Conservation (phyloP, 2,113 vertebrate genomes). For the Sylvietta virens region DNA sequence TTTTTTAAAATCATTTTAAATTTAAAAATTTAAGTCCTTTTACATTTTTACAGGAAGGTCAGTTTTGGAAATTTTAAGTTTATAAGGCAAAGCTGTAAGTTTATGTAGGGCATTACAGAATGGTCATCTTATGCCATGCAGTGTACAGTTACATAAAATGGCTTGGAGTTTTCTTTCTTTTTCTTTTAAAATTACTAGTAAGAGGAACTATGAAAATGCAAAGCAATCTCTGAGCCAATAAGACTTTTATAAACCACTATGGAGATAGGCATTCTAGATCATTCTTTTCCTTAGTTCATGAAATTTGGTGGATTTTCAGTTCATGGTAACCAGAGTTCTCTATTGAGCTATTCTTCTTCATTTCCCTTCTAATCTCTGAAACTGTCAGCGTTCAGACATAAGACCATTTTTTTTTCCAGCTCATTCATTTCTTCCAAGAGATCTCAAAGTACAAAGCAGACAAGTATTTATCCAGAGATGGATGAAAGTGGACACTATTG, state of each 20-base stretch:
- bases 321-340: background rate
- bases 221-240: background rate
- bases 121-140: background rate
- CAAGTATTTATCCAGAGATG: background rate
- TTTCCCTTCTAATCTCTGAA: background rate
- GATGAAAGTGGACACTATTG: background rate
- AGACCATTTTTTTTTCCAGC: background rate
- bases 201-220: background rate
- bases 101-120: background rate
- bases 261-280: slow-evolving; percentile 25
- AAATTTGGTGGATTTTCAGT: slow-evolving; percentile 28
- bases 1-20: background rate
- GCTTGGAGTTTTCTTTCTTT: background rate
- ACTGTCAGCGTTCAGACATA: background rate
- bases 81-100: too few species aligned
- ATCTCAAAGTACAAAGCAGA: background rate
- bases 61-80: background rate
- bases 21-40: background rate
- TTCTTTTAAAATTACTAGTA: background rate
- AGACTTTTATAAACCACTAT: slow-evolving; percentile 12
- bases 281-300: slow-evolving; percentile 33
- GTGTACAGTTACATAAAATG: background rate
- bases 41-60: background rate
- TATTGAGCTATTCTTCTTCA: background rate
- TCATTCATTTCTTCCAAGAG: background rate